Conservation (phyloP, 2,113 vertebrate genomes). For the Crotalus helleri region DNA sequence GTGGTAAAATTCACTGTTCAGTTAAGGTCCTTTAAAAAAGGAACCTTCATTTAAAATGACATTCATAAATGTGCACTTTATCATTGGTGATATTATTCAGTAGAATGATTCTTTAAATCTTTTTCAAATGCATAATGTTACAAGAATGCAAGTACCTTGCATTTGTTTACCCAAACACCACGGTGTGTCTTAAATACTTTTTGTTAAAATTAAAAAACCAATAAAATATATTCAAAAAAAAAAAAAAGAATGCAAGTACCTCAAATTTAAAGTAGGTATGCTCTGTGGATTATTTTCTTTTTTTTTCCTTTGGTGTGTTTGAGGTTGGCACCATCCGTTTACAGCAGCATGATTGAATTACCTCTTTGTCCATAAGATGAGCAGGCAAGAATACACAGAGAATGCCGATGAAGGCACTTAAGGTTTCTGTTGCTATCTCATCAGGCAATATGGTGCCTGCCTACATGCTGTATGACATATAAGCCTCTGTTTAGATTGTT, state of each 20-base stretch:
- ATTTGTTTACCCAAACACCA: no score
- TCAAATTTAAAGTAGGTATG: slow-evolving; percentile 22
- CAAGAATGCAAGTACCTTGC: slow-evolving; percentile 24
- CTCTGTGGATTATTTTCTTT: slow-evolving; percentile 36
- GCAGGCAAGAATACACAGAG: slow-evolving; percentile 52
- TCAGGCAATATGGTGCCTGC: slow-evolving; percentile 67
- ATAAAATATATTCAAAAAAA: no score
- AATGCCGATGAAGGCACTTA: slow-evolving; percentile 68
- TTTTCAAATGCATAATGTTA: slow-evolving; percentile 20
- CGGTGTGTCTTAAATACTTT: no score
- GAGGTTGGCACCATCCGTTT: slow-evolving; percentile 62
- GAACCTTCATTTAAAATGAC: neutral
- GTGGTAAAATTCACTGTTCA: neutral
- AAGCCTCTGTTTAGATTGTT: slow-evolving; percentile 44
- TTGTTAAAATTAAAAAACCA: no score
- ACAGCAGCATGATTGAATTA: slow-evolving; percentile 70
- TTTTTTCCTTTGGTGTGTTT: slow-evolving; percentile 29
- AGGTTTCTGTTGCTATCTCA: slow-evolving; percentile 68
- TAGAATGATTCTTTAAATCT: neutral
- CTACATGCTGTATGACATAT: slow-evolving; percentile 59
- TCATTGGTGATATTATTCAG: neutral
- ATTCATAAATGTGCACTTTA: neutral
- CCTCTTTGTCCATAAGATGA: slow-evolving; percentile 67
- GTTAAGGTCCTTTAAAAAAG: neutral
- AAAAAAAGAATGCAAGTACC: slow-evolving; percentile 24